These are phyloP conservation scores for Nemopilema nomurai DNA, from an alignment of 30 jellyfish, hydroid and myxozoan genomes.

Conservation along the genomic window DNA sequence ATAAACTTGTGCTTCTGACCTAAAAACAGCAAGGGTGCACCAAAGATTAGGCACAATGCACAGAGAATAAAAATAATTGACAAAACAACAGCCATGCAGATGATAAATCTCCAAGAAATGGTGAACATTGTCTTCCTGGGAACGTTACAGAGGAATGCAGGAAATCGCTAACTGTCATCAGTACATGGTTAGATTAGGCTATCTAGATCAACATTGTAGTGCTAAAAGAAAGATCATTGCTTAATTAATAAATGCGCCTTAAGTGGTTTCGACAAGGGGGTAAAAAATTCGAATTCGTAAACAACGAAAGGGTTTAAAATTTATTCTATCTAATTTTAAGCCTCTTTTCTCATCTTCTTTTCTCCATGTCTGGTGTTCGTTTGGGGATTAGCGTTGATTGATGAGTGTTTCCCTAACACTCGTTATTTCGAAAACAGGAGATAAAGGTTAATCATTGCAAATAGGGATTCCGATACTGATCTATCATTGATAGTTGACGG, in stretches of 20 bases:
- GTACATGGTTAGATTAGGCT: not conserved
- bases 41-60: too few relatives aligned
- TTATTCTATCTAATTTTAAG: not conserved
- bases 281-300: not conserved
- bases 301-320: not conserved
- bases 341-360: not conserved
- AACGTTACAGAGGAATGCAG: not conserved
- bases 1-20: too few relatives aligned
- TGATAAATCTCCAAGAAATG: too few relatives aligned
- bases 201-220: not conserved
- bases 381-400: not conserved
- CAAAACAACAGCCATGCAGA: too few relatives aligned
- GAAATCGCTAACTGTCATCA: not conserved
- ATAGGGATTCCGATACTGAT: not conserved
- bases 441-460: not conserved
- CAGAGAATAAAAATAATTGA: too few relatives aligned
- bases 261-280: not conserved
- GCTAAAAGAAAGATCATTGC: not conserved
- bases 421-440: not conserved
- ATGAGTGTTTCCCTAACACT: not conserved
- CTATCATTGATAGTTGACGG: not conserved
- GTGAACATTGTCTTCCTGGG: too few relatives aligned
- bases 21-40: too few relatives aligned
- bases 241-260: not conserved
- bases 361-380: not conserved